phyloP scores from a whole-genome alignment of 2,113 vertebrate genomes.

The Psilopsiagon aurifrons region DNA sequence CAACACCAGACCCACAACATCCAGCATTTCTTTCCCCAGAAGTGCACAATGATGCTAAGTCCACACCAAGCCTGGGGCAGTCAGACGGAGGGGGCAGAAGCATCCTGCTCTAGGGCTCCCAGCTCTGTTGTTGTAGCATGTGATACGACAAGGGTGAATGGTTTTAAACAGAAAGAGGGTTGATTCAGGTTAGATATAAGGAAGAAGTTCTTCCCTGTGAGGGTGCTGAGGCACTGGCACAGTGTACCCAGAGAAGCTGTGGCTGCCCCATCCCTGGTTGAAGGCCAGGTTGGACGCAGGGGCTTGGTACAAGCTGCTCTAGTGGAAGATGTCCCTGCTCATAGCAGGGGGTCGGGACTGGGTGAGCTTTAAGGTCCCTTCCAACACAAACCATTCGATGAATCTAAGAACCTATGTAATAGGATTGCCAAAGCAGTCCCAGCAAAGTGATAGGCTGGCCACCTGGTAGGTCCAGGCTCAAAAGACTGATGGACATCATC shows the following conservation, averaged over 20 bases:
- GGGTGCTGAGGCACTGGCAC: background rate
- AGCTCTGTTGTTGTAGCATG: background rate
- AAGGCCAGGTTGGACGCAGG: too few species aligned
- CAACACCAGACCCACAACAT: background rate
- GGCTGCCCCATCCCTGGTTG: too few species aligned
- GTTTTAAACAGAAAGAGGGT: background rate
- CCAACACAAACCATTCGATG: background rate
- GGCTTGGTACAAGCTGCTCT: background rate
- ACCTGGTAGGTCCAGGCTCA: background rate
- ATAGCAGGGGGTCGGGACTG: background rate
- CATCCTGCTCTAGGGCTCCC: background rate
- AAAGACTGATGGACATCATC: background rate
- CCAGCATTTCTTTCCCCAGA: background rate
- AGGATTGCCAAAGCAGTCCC: background rate
- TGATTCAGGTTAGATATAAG: background rate
- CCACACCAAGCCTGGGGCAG: background rate
- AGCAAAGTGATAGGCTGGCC: background rate
- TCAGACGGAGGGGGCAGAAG: background rate
- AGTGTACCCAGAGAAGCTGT: background rate
- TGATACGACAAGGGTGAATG: background rate
- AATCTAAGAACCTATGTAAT: background rate
- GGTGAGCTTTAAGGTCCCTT: background rate
- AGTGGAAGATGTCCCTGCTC: background rate
- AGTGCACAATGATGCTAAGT: background rate
- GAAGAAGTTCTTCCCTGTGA: background rate